Base-by-base conservation (phyloP, 2,113 vertebrate genomes). In the Apistogramma diplotaenia region DNA sequence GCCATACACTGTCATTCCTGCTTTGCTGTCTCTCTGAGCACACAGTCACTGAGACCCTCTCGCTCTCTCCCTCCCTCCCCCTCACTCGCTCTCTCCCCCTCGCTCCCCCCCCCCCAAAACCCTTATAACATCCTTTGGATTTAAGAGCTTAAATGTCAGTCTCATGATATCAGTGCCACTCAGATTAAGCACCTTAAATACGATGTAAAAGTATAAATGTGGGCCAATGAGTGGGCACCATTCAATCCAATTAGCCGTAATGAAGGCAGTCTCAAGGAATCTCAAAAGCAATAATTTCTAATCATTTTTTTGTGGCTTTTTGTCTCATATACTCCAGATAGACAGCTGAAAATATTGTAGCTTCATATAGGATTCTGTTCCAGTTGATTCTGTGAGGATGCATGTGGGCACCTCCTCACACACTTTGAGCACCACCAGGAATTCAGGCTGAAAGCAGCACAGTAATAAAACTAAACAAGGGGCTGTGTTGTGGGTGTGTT, bases 171-270 rank as follows among this genome's bases (percentile, higher is more conserved):
- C 92, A 91, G 86, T 90, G 90, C 89, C 92, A 92, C 89, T 94
- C 83, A 86, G 88, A 92, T 93, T 95, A 94, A 94, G 92, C 87
- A 33, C 87, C 87, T 93, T 93, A 90, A 94, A 93, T 91, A 87
- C 87, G 82, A 90, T 92, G 89, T 92, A 89, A 93, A 93, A 88
- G 90, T 79, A 85, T 89, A 90, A 89, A 95, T 92, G 91, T 92
- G 89, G 92, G 93, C 91, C 93, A 94, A 87, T 86, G 91, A 94
- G 93, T 89, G 92, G 93, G 92, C 91, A 85, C 83, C 74, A 33
- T 84, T 92, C 86, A 94, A 94, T 95, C 94, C 93, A 93, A 95
- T 95, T 95, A 94, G 89, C 86, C 35, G 59, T 89, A 93, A 93
- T 92, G 88, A 93, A 92, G 87, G 61, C 83, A 82, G 83, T 88